These are phyloP conservation scores for Nannobrachium achirus DNA, from an alignment of 2,113 vertebrate genomes.

Conservation along the genomic window DNA sequence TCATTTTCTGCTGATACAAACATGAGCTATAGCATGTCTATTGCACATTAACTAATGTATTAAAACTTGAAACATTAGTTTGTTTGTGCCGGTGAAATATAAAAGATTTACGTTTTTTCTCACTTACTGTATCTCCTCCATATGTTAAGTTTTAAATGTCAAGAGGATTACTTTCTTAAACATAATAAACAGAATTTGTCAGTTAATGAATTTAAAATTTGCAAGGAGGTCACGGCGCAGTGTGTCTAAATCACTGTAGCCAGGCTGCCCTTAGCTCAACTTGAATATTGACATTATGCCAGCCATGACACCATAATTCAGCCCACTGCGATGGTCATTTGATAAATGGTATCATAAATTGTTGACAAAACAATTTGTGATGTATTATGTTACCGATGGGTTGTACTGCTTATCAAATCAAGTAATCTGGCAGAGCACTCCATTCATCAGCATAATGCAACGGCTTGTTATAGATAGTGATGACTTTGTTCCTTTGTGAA, in stretches of 20 bases:
- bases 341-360: constrained; percentile 86
- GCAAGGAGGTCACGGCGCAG: constrained; percentile 70
- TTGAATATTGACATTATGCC: constrained; percentile 84
- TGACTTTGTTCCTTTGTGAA: constrained; percentile 69
- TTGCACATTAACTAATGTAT: too few species aligned
- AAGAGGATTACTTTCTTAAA: constrained; percentile 4
- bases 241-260: constrained; percentile 79
- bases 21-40: background rate
- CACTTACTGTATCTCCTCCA: constrained; percentile 36
- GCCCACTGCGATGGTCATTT: constrained; percentile 81
- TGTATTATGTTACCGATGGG: constrained; percentile 83
- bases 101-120: constrained; percentile 12
- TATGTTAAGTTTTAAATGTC: constrained; percentile 57
- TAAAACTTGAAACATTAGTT: too few species aligned
- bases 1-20: background rate
- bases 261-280: constrained; percentile 77
- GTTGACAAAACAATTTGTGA: constrained; percentile 88
- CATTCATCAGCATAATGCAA: constrained; percentile 82
- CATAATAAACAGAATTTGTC: constrained; percentile 48
- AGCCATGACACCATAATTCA: constrained; percentile 85
- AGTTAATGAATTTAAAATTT: constrained; percentile 79
- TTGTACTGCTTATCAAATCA: constrained; percentile 86
- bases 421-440: constrained; percentile 80
- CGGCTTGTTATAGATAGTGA: constrained; percentile 69
- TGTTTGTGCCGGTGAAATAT: too few species aligned